A percentile compares a stretch with the other conserved stretches of the same genome.
Evolutionary conservation across 2,888 invertebrate species (phyloP).

Genomic region (Amphiduros pacificus): DNA sequence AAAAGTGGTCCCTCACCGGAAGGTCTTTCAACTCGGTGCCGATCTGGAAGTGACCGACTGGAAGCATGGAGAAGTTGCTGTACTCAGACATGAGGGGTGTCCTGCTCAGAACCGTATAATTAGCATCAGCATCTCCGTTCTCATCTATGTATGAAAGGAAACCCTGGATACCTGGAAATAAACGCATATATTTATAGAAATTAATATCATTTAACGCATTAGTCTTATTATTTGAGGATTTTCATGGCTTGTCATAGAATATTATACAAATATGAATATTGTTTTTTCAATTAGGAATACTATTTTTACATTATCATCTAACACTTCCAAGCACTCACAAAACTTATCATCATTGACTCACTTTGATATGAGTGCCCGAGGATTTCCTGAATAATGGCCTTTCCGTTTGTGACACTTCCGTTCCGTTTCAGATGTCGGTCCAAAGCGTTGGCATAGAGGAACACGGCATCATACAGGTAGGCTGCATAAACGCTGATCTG

Average conservation of each 20-base stretch:
- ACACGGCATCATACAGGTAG: slow-evolving; percentile 69
- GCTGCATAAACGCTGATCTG: slow-evolving; percentile 51
- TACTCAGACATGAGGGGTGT: slow-evolving; percentile 20
- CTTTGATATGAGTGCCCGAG: slow-evolving; percentile 79
- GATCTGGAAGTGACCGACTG: slow-evolving; percentile 41
- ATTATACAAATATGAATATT: no score
- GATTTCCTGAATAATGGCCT: slow-evolving; percentile 64
- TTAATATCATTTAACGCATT: no score
- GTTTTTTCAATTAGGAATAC: no score
- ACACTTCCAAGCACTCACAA: no score
- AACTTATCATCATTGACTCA: no score
- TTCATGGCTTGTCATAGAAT: no score
- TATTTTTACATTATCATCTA: no score
- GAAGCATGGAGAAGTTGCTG: slow-evolving; percentile 47
- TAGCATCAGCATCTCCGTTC: slow-evolving; percentile 57
- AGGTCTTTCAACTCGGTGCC: no score
- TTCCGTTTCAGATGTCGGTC: slow-evolving; percentile 73
- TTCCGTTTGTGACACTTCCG: slow-evolving; percentile 72
- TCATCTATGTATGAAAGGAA: slow-evolving; percentile 49
- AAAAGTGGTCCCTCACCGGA: slow-evolving; percentile 1
- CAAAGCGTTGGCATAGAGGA: slow-evolving; percentile 81
- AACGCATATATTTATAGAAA: no score
- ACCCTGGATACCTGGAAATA: slow-evolving; percentile 50
- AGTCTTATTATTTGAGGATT: no score
- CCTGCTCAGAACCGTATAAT: slow-evolving; percentile 52